phyloP scores from a whole-genome alignment of 1,140 invertebrate species.

The Drosophila pectinifera region DNA sequence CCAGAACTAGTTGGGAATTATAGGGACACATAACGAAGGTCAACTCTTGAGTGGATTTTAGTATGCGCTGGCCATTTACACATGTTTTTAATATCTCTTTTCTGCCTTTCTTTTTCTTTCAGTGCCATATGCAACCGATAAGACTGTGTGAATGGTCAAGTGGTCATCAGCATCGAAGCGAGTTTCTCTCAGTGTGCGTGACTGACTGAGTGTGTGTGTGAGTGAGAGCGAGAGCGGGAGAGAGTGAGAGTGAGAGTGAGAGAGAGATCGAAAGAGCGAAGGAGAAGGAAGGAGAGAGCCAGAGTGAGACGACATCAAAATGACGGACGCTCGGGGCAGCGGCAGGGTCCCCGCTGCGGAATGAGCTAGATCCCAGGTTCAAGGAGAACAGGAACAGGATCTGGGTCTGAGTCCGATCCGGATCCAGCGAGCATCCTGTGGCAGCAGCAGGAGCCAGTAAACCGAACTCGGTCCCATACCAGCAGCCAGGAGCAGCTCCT shows the following conservation, averaged over 20 bases:
- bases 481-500: conserved; percentile 1
- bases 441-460: conserved; percentile 1
- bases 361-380: conserved; percentile 17
- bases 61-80: too few relatives aligned
- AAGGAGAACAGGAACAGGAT: conserved; percentile 1
- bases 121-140: conserved; percentile 82
- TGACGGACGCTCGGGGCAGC: conserved; percentile 57
- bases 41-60: too few relatives aligned
- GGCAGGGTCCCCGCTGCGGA: conserved; percentile 24
- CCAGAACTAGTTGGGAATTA: background rate
- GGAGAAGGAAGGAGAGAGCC: conserved; percentile 20
- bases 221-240: conserved; percentile 22
- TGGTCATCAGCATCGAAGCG: conserved; percentile 55
- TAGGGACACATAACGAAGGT: too few relatives aligned
- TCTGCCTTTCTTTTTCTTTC: conserved; percentile 25
- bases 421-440: background rate
- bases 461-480: background rate
- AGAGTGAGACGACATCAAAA: conserved; percentile 38
- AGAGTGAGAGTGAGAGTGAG: background rate
- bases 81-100: background rate
- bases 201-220: conserved; percentile 29
- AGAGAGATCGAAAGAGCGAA: background rate
- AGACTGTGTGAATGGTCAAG: conserved; percentile 75
- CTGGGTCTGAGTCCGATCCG: background rate
- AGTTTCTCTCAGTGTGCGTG: conserved; percentile 28